Evolutionary conservation across 1,140 invertebrate species (phyloP), one percentile per base, ranked within the genome.

Genomic region (Tribolium madens): DNA sequence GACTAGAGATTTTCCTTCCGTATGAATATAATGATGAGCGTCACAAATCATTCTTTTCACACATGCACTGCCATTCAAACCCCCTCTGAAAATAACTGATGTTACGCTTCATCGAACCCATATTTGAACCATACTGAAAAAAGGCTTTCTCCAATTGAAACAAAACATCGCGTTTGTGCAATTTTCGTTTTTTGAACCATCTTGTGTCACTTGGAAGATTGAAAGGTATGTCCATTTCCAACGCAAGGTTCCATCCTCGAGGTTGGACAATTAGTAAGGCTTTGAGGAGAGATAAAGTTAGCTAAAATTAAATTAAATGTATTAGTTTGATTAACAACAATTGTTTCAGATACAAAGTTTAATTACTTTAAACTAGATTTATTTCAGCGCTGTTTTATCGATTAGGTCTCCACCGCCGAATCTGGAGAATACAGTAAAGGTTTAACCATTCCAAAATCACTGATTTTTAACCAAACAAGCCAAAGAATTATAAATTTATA

Each of bases 1-100:
- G n/a, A 92, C 86, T 53, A 93, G 87, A 12, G 90, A 92, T 72
- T 87, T 84, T 14, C 91, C 91, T 7, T 87, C 87, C 0, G 88
- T 86, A 12, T 87, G 88, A 47, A 92, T 80, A 78, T 90, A 84
- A 46, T 84, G 85, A 75, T 87, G 88, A 5, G 90, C 88, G 81
- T 94, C 92, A 80, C 92, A 93, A 73, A 93, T 89, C 15, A 89
- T 89, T 75, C 90, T 88, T 76, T 92, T 85, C 33, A 93, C 83
- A 84, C 92, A 94, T 13, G 87, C 87, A 13, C 87, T 89, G 3
- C 92, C 91, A 26, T 92, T 88, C 15, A 93, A 83, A 70, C 91
- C 90, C 72, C 89, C 89, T 53, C 89, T 92, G 83, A 76, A 87
- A 74, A 64, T 50, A 14, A 36, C 50, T 13, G 1, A 73, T 68